Evolutionary conservation across 2,113 vertebrate species (phyloP).

Genomic region (Plecturocebus donacophilus): DNA sequence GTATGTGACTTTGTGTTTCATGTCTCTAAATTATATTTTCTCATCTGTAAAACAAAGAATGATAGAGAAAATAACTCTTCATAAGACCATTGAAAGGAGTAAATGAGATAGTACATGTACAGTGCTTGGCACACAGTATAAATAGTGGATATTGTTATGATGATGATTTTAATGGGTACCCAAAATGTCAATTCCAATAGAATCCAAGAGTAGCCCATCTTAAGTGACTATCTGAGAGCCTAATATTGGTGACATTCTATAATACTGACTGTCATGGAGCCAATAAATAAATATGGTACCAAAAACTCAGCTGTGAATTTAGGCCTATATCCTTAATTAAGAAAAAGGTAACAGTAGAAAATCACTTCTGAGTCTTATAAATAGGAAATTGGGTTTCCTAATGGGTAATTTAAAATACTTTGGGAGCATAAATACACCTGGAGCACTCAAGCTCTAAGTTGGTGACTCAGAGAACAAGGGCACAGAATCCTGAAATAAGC

Average conservation of each 20-base stretch:
- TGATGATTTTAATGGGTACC: neutral
- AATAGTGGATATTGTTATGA: neutral
- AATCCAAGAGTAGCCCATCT: neutral
- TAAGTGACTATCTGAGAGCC: neutral
- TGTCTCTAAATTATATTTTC: neutral
- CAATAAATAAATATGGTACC: neutral
- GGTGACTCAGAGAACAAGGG: conserved; percentile 62
- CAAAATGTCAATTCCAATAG: neutral
- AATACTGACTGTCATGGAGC: neutral
- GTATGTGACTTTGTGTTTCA: neutral
- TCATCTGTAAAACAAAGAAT: neutral
- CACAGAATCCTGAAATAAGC: conserved; percentile 65
- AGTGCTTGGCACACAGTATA: neutral
- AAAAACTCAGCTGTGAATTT: conserved; percentile 16
- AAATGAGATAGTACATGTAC: neutral
- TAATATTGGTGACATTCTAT: neutral
- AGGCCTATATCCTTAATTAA: conserved; percentile 61
- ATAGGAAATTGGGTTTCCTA: conserved; percentile 73
- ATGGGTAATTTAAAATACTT: conserved; percentile 69
- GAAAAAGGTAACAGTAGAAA: conserved; percentile 61
- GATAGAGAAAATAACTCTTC: neutral
- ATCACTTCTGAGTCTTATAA: conserved; percentile 67
- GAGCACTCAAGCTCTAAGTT: conserved; percentile 46
- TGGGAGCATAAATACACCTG: conserved; percentile 68
- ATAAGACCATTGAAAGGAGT: neutral